Evolutionary conservation across 2,113 vertebrate genomes (phyloP), one percentile per base, ranked within the genome.

Genomic region (Neopipo cinnamomea): DNA sequence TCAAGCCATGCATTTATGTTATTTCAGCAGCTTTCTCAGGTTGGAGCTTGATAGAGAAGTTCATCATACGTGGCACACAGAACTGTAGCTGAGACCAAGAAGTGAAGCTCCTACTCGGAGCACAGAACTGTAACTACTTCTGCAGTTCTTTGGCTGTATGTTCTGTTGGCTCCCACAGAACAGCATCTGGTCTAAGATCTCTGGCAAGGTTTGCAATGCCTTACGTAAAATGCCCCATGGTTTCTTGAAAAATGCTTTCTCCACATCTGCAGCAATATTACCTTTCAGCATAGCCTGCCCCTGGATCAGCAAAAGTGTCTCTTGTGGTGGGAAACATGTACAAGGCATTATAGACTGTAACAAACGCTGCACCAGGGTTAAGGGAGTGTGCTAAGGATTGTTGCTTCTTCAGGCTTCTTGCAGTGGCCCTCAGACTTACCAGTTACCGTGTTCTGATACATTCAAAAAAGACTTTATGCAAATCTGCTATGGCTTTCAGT

Each of bases 1-100:
- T 55, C 35, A 14, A 62, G 53, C 55, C 16, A 12, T 1, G 16
- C 0, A 0, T 41, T 75, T 52, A 6, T 24, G 24, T 68, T 77
- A 16, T 19, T 49, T 50, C 8, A 19, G 56, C n/a, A 65, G 59
- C n/a, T 55, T 44, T 42, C 68, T 92, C 76, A 63, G 47, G 5
- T 8, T 77, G 33, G 42, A 63, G 11, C 21, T 70, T 58, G 31
- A 8, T 52, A 18, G 18, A 42, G 13, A 27, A 42, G 44, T 37
- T 79, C 20, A 7, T 82, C 20, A 2, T 19, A 8, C 5, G 0
- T 10, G 55, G 17, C 33, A 14, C 19, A 4, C 31, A 23, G 24
- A 88, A 11, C 56, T 55, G 35, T 65, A 56, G 46, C 46, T 30
- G 35, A 56, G 74, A 20, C 41, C 7, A 5, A 47, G 81, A 25